Evolutionary conservation across 2,113 vertebrate species (phyloP).

Genomic region (Microcebus lehilahytsara): DNA sequence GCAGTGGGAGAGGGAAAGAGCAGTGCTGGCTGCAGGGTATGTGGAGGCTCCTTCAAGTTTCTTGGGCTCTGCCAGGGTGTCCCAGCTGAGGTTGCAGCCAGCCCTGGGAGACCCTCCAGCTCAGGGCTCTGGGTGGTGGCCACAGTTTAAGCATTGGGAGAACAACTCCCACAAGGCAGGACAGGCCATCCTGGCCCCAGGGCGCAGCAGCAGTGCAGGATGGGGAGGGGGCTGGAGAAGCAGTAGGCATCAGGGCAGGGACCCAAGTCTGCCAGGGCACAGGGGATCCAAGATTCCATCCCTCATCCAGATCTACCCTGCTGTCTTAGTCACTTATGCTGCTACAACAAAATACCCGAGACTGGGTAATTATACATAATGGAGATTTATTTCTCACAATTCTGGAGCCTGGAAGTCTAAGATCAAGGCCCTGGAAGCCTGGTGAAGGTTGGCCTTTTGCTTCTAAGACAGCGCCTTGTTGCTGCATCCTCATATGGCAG

Average conservation of each 20-base stretch:
- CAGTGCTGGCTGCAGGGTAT: rapidly evolving
- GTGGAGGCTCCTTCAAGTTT: background rate
- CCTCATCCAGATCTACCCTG: background rate
- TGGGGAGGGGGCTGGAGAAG: background rate
- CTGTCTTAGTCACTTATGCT: background rate
- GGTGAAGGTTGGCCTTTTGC: background rate
- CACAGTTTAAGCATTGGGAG: rapidly evolving
- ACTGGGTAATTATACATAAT: background rate
- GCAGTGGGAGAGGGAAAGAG: background rate
- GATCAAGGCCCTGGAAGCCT: background rate
- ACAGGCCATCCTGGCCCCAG: background rate
- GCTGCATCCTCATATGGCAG: rapidly evolving
- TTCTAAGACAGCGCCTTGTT: background rate
- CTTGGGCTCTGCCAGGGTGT: too few relatives aligned
- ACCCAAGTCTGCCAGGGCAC: background rate
- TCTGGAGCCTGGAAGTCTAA: background rate
- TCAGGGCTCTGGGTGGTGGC: background rate
- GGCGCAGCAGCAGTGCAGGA: background rate
- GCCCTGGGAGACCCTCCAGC: background rate
- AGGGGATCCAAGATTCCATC: background rate
- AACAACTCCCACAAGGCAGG: background rate
- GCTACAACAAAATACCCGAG: background rate
- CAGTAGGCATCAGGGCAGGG: background rate
- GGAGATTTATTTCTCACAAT: background rate
- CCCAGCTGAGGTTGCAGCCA: background rate